phyloP scores from a whole-genome alignment of 2,113 vertebrate genomes.

The Grantiella picta region DNA sequence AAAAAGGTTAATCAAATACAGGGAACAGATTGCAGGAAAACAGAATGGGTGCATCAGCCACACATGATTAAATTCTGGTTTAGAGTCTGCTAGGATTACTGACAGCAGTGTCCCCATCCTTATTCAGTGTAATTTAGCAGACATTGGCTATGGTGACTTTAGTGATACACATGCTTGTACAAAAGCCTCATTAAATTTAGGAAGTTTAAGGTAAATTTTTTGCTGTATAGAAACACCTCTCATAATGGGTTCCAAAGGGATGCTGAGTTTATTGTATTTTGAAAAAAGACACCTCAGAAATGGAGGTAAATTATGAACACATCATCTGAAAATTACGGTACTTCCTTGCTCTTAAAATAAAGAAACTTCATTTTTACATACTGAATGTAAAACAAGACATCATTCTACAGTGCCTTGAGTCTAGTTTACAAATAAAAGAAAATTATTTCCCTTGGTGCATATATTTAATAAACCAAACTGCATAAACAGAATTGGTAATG shows the following conservation, averaged over 20 bases:
- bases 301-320: conserved; percentile 47
- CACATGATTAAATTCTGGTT: background rate
- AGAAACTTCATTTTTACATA: conserved; percentile 43
- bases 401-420: conserved; percentile 14
- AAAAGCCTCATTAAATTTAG: conserved; percentile 22
- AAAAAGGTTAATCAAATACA: conserved; percentile 13
- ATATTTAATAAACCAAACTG: conserved; percentile 63
- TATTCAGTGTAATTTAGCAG: background rate
- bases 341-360: conserved; percentile 58
- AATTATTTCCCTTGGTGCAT: conserved; percentile 52
- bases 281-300: conserved; percentile 41
- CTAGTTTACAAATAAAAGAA: conserved; percentile 49
- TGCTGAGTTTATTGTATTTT: conserved; percentile 45
- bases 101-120: background rate
- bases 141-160: background rate
- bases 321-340: conserved; percentile 31
- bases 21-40: background rate
- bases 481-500: conserved; percentile 48
- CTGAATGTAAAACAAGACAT: conserved; percentile 39
- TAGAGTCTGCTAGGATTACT: background rate
- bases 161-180: background rate
- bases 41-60: background rate
- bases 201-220: conserved; percentile 12
- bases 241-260: conserved; percentile 23
- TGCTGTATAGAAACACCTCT: background rate